These are phyloP conservation scores for Leptopilina drosophilae DNA, from an alignment of 2,888 invertebrate genomes.

Conservation along the genomic window DNA sequence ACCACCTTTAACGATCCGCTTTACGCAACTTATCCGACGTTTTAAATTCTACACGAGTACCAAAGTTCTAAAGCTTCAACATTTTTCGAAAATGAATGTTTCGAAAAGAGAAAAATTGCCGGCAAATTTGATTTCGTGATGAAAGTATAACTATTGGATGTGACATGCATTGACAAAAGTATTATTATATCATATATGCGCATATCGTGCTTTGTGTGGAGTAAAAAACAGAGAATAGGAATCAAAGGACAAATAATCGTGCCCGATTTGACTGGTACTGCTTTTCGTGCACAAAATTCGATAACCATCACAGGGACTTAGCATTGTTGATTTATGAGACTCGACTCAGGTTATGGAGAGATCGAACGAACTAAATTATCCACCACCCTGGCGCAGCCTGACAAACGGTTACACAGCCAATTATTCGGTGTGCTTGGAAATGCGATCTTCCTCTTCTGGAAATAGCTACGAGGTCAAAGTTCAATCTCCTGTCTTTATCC, in stretches of 20 bases:
- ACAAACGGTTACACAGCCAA: constrained; percentile 16
- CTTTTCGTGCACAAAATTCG: constrained; percentile 32
- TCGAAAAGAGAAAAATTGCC: too few species aligned
- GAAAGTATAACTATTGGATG: too few species aligned
- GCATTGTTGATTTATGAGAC: constrained; percentile 33
- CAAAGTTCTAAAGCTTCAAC: too few species aligned
- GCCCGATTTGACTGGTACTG: constrained; percentile 29
- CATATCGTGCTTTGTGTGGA: neutral
- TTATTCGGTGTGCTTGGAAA: constrained; percentile 24
- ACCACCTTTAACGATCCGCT: too few species aligned
- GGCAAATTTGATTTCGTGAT: neutral
- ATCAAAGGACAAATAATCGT: constrained; percentile 5
- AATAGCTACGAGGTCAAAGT: constrained; percentile 36
- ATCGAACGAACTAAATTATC: constrained; percentile 31
- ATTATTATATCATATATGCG: constrained; percentile 11
- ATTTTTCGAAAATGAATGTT: too few species aligned
- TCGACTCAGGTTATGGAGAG: constrained; percentile 16
- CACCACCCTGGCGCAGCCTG: constrained; percentile 5
- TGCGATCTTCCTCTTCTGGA: constrained; percentile 32
- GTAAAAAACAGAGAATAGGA: neutral
- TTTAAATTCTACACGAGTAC: too few species aligned
- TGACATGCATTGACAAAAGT: neutral
- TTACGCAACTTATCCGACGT: too few species aligned
- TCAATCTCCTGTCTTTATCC: constrained; percentile 27
- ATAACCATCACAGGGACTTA: constrained; percentile 18